Evolutionary conservation across 2,113 vertebrate genomes (phyloP), one percentile per base, ranked within the genome.

Genomic region (Carassius auratus): DNA sequence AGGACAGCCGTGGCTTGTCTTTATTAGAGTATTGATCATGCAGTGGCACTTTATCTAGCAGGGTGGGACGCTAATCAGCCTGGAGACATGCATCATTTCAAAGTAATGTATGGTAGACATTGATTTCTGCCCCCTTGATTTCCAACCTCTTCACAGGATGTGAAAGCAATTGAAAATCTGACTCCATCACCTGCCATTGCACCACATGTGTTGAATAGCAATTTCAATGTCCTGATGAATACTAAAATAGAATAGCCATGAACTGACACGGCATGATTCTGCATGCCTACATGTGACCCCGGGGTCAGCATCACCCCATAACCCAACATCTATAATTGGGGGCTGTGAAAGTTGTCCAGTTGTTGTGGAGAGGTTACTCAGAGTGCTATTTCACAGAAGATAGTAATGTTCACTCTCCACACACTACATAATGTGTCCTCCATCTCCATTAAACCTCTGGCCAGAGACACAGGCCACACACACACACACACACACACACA

Each of bases 11-110:
- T 68, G 26, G 62, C 62, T 69, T 81, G 79, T 81, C 79, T 81
- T 81, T 81, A 81, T 81, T 81, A 81, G 42, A 68, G 62, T 81
- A 81, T 81, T 81, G 79, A 81, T 81, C 45, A 48, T 68, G 62
- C 5, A 9, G 62, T 33, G 23, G 61, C 79, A 69, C 50, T 42
- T 71, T 71, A 75, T 74, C 38, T 66, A 45, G 9, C 73, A 45
- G 23, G 26, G 59, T 45, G 19, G 79, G 62, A 52, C 79, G 36
- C 77, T 74, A 45, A 79, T 62, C 75, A 74, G 75, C 61, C 62
- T 77, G 69, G 81, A 79, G 81, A 52, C 75, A 69, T 26, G 17
- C 23, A 83, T 87, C 75, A 71, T 78, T 71, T 86, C 68, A 76
- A 64, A 83, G 61, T 83, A 86, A 86, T 71, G 81, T 76, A 61